Evolutionary conservation across 2,797 vertebrate species (phyloP).

Genomic region (Cossypha caffra): DNA sequence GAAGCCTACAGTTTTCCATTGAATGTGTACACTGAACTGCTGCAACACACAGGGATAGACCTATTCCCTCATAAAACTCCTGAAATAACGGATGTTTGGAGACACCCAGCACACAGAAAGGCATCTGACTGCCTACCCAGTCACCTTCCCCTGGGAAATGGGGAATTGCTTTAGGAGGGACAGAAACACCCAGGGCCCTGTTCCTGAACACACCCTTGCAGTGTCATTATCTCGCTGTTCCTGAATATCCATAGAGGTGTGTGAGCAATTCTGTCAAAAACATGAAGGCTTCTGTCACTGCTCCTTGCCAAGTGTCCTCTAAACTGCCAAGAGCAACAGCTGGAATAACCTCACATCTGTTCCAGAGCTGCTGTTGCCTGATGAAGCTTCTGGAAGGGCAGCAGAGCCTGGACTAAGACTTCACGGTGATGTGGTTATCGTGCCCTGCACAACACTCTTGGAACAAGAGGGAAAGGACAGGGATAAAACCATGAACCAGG

Average conservation of each 20-base stretch:
- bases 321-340: neutral
- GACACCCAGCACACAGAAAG: neutral
- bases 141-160: neutral
- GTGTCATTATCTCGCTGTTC: neutral
- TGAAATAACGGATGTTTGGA: neutral
- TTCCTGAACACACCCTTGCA: neutral
- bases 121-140: neutral
- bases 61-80: neutral
- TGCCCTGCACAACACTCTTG: rapidly evolving
- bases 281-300: neutral
- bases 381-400: neutral
- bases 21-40: neutral
- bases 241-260: rapidly evolving
- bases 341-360: neutral
- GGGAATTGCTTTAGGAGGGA: neutral
- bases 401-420: neutral
- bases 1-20: neutral
- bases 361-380: neutral
- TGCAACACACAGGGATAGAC: neutral
- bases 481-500: neutral
- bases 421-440: rapidly evolving
- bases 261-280: neutral
- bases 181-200: neutral
- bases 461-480: neutral
- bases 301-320: neutral